Base-by-base conservation (phyloP, 2,888 invertebrate species). In the Mythimna lalbum region DNA sequence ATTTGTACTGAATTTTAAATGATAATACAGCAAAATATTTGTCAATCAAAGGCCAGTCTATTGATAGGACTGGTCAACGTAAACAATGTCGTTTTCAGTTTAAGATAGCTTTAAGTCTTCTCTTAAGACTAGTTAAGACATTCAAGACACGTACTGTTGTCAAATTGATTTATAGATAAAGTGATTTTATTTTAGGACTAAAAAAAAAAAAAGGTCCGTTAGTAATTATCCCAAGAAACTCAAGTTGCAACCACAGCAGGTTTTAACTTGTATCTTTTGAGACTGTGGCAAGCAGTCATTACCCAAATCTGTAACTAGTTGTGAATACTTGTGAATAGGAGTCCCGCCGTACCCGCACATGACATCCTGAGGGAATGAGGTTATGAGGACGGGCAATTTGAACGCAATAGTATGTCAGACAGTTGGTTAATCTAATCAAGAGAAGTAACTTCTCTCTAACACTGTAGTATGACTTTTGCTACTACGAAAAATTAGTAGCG, bases 361-460 rank as follows among this genome's bases (percentile, higher is more conserved):
- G 43, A 12, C 23, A 36, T 56, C 50, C 60, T 50, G 12, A n/a
- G 73, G 78, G 73, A 78, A 59, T 39, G 12, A 43, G 43, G 43
- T 43, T 43, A 19, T 17, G 17, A 10, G 52, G 23, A 39, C 47
- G 39, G 23, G 62, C 10, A 52, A 59, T 59, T 57, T 47, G 17
- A 61, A 60, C 63, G 19, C 59, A 53, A 52, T 53, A 39, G 56
- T 68, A 27, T 27, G 60, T 78, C 49, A 63, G 63, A 50, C 50
- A 71, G 60, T 70, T 78, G 39, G n/a, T 7, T 61, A 78, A 72
- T 56, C n/a, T 63, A 71, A 73, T 73, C 47, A 60, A 36, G 47
- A 49, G 59, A 62, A 74, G 57, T 57, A 31, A 60, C n/a, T 53
- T 27, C 19, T 31, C 50, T 43, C 21, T 67, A 21, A 21, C n/a